These are phyloP conservation scores for Nothocercus nigrocapillus DNA, from an alignment of 2,113 vertebrate species.

Conservation along the genomic window DNA sequence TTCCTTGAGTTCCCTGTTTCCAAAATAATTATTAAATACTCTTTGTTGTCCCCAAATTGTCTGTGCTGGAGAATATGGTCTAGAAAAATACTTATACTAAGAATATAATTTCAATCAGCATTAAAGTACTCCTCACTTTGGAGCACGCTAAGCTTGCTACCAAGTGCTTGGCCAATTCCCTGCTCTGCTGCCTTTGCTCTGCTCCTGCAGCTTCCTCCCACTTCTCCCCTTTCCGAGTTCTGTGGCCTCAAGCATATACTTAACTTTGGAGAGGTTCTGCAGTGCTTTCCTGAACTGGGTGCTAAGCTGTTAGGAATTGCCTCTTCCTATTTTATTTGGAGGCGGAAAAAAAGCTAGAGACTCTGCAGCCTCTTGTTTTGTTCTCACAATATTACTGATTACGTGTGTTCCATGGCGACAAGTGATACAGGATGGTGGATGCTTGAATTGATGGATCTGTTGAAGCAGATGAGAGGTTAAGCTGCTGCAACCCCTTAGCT, in stretches of 20 bases:
- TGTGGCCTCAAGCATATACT: accelerated
- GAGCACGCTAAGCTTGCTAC: neutral
- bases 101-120: neutral
- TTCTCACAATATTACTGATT: neutral
- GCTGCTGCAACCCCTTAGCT: neutral
- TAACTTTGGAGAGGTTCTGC: neutral
- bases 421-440: neutral
- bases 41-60: neutral
- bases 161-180: neutral
- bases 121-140: accelerated
- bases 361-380: neutral
- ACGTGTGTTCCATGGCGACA: neutral
- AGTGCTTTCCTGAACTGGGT: neutral
- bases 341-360: no score
- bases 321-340: neutral
- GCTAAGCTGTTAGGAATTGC: neutral
- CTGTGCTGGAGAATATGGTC: neutral
- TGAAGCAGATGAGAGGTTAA: neutral
- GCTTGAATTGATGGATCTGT: neutral
- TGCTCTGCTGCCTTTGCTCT: neutral
- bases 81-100: neutral
- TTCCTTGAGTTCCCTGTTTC: neutral
- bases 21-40: neutral
- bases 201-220: neutral
- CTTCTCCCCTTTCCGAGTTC: neutral